Percentiles rank a stretch among this genome's conserved stretches.
These are phyloP conservation scores for Semicossyphus pulcher DNA, from an alignment of 2,113 vertebrate genomes.

Conservation along the genomic window DNA sequence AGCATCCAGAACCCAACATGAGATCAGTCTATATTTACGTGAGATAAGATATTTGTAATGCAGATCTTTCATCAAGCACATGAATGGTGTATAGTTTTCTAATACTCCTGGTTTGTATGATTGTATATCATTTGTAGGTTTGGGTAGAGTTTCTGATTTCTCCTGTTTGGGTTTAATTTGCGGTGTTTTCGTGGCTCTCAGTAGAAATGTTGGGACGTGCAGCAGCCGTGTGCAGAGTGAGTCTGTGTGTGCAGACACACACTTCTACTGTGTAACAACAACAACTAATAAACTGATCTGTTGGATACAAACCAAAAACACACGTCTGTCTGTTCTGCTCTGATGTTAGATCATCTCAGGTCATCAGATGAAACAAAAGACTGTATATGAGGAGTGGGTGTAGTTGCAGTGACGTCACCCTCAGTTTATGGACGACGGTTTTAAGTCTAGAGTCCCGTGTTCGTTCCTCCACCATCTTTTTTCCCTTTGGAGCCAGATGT, in stretches of 20 bases:
- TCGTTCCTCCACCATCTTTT: no score
- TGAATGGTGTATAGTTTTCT: conserved; percentile 79
- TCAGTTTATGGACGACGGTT: no score
- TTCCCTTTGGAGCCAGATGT: no score
- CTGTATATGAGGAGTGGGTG: no score
- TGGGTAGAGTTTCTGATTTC: conserved; percentile 33
- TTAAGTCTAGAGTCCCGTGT: no score
- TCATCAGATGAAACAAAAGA: no score
- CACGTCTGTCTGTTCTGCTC: neutral
- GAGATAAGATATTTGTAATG: conserved; percentile 72
- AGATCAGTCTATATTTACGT: conserved; percentile 58
- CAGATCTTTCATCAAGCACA: conserved; percentile 79
- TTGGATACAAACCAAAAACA: conserved; percentile 10
- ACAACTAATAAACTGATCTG: conserved; percentile 49
- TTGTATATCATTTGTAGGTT: conserved; percentile 41
- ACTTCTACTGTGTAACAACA: conserved; percentile 30
- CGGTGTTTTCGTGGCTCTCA: conserved; percentile 38
- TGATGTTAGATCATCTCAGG: no score
- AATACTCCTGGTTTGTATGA: conserved; percentile 74
- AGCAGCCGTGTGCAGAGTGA: conserved; percentile 16
- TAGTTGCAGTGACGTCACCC: no score
- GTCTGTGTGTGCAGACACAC: conserved; percentile 19
- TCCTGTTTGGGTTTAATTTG: conserved; percentile 38
- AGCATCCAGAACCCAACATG: conserved; percentile 12
- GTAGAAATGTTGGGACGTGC: conserved; percentile 20